Evolutionary conservation across 37 sponge, comb jelly and placozoan genomes (phyloP), one percentile per base, ranked within the genome.

Genomic region (Halichondria panicea): DNA sequence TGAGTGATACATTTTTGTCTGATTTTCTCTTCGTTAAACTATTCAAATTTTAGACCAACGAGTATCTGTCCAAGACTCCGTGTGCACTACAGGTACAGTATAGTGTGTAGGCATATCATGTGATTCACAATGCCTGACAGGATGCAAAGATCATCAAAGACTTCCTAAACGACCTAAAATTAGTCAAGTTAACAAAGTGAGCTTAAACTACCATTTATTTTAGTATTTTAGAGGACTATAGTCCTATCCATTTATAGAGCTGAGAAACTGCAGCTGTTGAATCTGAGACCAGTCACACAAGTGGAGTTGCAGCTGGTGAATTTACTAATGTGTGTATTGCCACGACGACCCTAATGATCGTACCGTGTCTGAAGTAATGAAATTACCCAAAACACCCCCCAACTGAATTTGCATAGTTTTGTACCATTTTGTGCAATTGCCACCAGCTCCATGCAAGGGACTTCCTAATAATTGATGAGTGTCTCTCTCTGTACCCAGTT

Each of bases 231-330:
- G n/a, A n/a, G n/a, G n/a, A n/a, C n/a, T n/a, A n/a, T n/a, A n/a
- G n/a, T n/a, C n/a, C n/a, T n/a, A n/a, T n/a, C n/a, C n/a, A n/a
- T n/a, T n/a, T n/a, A n/a, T n/a, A 89, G 89, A 48, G 72, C 85
- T 21, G 93, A 92, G 43, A 92, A 92, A 39, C 48, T 92, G 30
- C 88, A 84, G 37, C 57, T 92, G 53, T 34, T 92, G 48, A 88
- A 92, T 52, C 43, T 84, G 38, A 87, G 80, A 43, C 93, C 93
- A 37, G 56, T 65, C 3, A 56, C 84, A 32, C 81, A 56, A 68
- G 93, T 92, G 3, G 93, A 88, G 66, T 27, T 88, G 24, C 84
- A 88, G 18, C 60, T 88, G 75, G 89, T 89, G 34, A 55, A 77
- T 55, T 22, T 22, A n/a, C 30, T 18, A 9, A 0, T 42, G 27